phyloP scores from a whole-genome alignment of 2,113 vertebrate genomes.

The Antennarius striatus region DNA sequence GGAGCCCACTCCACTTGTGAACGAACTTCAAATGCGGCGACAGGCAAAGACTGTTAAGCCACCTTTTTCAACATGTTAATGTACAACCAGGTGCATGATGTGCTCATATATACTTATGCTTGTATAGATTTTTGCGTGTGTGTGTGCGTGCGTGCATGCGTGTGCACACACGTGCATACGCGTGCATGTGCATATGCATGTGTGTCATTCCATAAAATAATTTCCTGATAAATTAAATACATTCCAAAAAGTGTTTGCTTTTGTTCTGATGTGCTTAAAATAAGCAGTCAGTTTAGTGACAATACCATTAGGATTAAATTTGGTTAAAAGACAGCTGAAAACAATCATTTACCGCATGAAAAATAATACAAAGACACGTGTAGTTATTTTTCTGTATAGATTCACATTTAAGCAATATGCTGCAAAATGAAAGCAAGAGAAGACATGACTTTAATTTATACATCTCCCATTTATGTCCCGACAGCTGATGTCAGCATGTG shows the following conservation, averaged over 20 bases:
- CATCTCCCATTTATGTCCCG: constrained; percentile 7
- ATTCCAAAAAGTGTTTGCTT: constrained; percentile 6
- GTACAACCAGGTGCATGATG: not conserved
- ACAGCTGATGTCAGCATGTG: constrained; percentile 30
- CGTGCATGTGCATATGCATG: too few species aligned
- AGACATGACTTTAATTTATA: constrained; percentile 39
- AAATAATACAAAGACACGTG: too few species aligned
- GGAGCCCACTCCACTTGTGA: constrained; percentile 52
- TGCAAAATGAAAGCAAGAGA: constrained; percentile 5
- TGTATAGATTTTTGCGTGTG: not conserved
- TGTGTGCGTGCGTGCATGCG: not conserved
- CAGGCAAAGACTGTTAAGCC: constrained; percentile 1
- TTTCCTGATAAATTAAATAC: constrained; percentile 11
- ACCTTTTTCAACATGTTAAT: not conserved
- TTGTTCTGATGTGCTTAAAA: constrained; percentile 9
- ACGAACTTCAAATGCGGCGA: constrained; percentile 49
- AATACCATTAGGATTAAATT: constrained; percentile 8
- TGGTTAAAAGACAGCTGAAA: constrained; percentile 2
- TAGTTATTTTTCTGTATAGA: too few species aligned
- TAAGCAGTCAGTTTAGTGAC: constrained; percentile 4
- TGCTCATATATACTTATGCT: not conserved
- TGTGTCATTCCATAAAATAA: too few species aligned
- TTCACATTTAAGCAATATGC: too few species aligned
- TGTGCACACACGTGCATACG: too few species aligned
- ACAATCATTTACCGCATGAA: not conserved